phyloP scores from a whole-genome alignment of 2,113 vertebrate genomes.

The Bambusicola thoracicus region DNA sequence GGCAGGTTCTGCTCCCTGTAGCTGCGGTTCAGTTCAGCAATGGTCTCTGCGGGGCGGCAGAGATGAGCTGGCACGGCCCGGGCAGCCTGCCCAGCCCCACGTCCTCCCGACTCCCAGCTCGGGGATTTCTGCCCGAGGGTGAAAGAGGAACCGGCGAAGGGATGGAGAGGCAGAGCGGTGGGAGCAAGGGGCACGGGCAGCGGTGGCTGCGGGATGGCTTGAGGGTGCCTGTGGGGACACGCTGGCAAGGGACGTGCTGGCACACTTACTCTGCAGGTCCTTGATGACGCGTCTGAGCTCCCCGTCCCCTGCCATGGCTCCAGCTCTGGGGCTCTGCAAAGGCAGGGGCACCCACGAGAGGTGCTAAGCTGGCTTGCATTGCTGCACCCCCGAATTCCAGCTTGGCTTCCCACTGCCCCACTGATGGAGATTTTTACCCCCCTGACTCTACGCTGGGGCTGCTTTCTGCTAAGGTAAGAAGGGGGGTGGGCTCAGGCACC shows the following conservation, averaged over 20 bases:
- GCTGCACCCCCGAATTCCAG: neutral
- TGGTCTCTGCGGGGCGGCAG: slow-evolving; percentile 20
- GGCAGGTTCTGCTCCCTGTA: slow-evolving; percentile 47
- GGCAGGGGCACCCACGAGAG: neutral
- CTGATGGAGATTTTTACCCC: neutral
- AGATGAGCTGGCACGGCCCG: neutral
- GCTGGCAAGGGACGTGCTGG: neutral
- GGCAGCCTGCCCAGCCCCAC: neutral
- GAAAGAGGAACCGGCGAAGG: neutral
- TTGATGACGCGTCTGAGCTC: slow-evolving; percentile 57
- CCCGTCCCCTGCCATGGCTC: slow-evolving; percentile 59
- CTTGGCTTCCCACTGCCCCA: neutral
- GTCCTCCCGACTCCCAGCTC: rapidly evolving
- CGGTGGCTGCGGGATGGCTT: too few relatives aligned
- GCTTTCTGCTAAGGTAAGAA: neutral
- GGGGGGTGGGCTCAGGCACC: neutral
- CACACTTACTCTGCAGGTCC: slow-evolving; percentile 76
- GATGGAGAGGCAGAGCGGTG: neutral
- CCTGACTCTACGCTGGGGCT: neutral
- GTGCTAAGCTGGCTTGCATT: neutral
- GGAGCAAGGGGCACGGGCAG: neutral
- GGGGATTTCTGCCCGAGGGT: neutral
- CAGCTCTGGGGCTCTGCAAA: neutral
- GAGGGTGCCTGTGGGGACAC: neutral
- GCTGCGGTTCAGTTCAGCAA: slow-evolving; percentile 51